Conservation (phyloP, 2,797 vertebrate genomes). For the Naso thynnoides region DNA sequence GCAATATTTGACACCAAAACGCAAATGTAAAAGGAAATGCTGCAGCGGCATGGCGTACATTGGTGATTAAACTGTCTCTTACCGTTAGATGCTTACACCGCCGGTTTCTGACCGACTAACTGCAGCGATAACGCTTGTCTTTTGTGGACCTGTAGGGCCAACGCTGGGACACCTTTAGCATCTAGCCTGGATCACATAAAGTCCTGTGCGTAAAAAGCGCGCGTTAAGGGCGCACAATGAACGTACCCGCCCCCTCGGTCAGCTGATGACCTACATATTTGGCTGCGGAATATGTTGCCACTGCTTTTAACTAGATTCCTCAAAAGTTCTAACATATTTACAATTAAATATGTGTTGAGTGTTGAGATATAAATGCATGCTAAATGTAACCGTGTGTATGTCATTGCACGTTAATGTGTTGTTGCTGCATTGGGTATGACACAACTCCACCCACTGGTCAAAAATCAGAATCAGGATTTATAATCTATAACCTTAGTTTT, state of each 20-base stretch:
- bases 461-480: neutral
- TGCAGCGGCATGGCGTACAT: neutral
- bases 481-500: no score
- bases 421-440: neutral
- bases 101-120: neutral
- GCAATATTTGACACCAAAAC: conserved; percentile 20
- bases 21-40: neutral
- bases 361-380: neutral
- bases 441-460: neutral
- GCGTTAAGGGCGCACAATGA: conserved; percentile 82
- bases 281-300: neutral
- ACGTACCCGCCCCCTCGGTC: conserved; percentile 69
- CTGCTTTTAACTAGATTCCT: no score
- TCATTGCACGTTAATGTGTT: no score
- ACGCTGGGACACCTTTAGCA: conserved; percentile 66
- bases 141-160: conserved; percentile 27
- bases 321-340: fast-evolving
- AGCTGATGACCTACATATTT: conserved; percentile 60
- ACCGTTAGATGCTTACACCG: conserved; percentile 41
- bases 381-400: neutral
- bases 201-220: conserved; percentile 78
- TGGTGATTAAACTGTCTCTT: neutral
- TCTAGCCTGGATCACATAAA: conserved; percentile 62
- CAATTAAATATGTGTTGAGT: neutral
- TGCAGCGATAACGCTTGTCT: neutral